A percentile compares a stretch with the other conserved stretches of the same genome.
Evolutionary conservation across 64 coral and sea anemone species (phyloP).

Genomic region (Stylophora pistillata): DNA sequence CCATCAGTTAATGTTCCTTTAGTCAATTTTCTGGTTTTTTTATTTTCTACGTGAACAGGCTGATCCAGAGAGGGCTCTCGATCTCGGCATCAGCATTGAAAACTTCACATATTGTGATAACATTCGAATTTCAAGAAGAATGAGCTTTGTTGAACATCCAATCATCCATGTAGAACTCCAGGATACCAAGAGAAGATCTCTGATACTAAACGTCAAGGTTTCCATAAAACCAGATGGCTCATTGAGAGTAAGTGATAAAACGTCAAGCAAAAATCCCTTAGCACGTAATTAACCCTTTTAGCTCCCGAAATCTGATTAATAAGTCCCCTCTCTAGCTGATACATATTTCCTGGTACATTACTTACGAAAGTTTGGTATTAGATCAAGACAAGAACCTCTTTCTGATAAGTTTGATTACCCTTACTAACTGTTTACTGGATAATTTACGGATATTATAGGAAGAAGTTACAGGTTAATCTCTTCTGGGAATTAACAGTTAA

Average conservation of each 20-base stretch:
- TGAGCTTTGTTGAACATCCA: slow-evolving; percentile 50
- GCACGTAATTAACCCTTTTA: too few relatives aligned
- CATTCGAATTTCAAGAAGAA: slow-evolving; percentile 67
- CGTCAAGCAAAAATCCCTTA: neutral
- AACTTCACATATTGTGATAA: slow-evolving; percentile 84
- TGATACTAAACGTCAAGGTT: slow-evolving; percentile 76
- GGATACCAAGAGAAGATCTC: slow-evolving; percentile 71
- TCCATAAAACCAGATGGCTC: slow-evolving; percentile 78
- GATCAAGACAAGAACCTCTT: too few relatives aligned
- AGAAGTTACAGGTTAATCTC: too few relatives aligned
- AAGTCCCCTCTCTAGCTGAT: too few relatives aligned
- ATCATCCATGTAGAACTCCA: slow-evolving; percentile 76
- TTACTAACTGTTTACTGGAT: too few relatives aligned
- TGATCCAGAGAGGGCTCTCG: slow-evolving; percentile 64
- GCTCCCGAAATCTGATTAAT: too few relatives aligned
- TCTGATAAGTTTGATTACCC: too few relatives aligned
- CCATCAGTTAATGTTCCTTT: too few relatives aligned
- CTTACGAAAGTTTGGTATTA: too few relatives aligned
- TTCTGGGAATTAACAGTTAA: too few relatives aligned
- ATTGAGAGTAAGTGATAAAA: slow-evolving; percentile 53
- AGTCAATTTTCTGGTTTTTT: neutral
- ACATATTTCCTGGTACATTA: too few relatives aligned
- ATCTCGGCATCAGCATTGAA: slow-evolving; percentile 78
- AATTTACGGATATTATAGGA: too few relatives aligned
- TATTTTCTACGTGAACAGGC: slow-evolving; percentile 28